Evolutionary conservation across 2,888 invertebrate genomes (phyloP), one percentile per base, ranked within the genome.

Genomic region (Allacma fusca): DNA sequence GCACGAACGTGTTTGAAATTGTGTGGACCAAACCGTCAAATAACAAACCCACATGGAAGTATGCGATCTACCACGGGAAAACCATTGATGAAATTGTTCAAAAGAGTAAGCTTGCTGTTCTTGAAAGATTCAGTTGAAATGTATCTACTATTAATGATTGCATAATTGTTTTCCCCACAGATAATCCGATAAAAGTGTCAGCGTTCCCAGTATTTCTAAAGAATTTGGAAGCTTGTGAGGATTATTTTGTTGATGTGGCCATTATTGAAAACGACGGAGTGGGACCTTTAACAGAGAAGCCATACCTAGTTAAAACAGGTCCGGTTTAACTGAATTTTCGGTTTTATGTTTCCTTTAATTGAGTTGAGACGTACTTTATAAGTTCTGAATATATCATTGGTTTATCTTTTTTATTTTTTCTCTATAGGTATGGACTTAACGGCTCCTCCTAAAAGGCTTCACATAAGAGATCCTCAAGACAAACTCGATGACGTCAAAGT

Each of bases 11-110:
- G 81, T 85, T 94, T 21, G 87, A 87, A 12, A 94, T 94, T 94
- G 87, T 89, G 19, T 88, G 89, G 12, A 91, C n/a, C n/a, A n/a
- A n/a, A n/a, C n/a, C n/a, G n/a, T n/a, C n/a, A n/a, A n/a, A n/a
- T n/a, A n/a, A n/a, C n/a, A n/a, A n/a, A n/a, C n/a, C n/a, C n/a
- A n/a, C n/a, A n/a, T n/a, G 90, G 90, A 84, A 87, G 4, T 95
- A 94, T 85, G 93, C 92, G 24, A 88, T 94, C 62, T 92, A 92
- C 86, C 94, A 93, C 84, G 92, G 91, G 0, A 86, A 89, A 2
- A 88, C 85, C 82, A 89, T 88, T 85, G 88, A 89, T 7, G 90
- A 91, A 79, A 87, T 91, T 23, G 87, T 89, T 70, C 68, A 79
- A 16, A 89, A 90, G 86, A 89, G 92, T 91, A 85, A n/a, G n/a